phyloP scores from a whole-genome alignment of 2,797 vertebrate species.

The Miichthys miiuy region DNA sequence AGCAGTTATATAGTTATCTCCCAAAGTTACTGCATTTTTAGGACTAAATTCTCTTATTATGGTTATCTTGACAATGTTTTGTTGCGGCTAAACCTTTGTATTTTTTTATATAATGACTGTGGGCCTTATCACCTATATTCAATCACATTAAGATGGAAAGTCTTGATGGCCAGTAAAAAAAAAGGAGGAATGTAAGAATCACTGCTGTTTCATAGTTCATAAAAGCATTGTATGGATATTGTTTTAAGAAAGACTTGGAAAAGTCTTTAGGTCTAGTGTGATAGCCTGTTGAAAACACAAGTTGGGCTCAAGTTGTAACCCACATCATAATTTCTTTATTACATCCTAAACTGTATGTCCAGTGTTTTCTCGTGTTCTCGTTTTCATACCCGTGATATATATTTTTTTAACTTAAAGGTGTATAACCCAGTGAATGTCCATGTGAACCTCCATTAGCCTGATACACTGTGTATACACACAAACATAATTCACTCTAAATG shows the following conservation, averaged over 20 bases:
- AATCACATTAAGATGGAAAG: neutral
- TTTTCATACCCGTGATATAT: neutral
- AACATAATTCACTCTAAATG: neutral
- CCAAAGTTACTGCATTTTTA: no score
- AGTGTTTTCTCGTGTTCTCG: neutral
- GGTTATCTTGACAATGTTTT: no score
- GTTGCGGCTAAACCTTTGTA: neutral
- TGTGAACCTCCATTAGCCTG: conserved; percentile 3
- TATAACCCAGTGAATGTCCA: neutral
- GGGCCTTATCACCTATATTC: neutral
- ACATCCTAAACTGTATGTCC: neutral
- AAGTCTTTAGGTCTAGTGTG: no score
- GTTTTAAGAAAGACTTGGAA: no score
- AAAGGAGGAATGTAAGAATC: neutral
- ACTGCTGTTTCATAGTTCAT: neutral
- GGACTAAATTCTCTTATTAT: no score
- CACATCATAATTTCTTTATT: no score
- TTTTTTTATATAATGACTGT: neutral
- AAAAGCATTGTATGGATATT: no score
- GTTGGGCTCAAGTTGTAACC: no score
- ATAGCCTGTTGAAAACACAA: neutral
- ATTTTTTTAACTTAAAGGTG: conserved; percentile 18
- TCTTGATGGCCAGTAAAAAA: neutral
- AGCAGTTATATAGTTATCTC: no score
- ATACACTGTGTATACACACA: conserved; percentile 29